phyloP scores from a whole-genome alignment of 2,113 vertebrate species.

The Sterrhoptilus dennistouni region DNA sequence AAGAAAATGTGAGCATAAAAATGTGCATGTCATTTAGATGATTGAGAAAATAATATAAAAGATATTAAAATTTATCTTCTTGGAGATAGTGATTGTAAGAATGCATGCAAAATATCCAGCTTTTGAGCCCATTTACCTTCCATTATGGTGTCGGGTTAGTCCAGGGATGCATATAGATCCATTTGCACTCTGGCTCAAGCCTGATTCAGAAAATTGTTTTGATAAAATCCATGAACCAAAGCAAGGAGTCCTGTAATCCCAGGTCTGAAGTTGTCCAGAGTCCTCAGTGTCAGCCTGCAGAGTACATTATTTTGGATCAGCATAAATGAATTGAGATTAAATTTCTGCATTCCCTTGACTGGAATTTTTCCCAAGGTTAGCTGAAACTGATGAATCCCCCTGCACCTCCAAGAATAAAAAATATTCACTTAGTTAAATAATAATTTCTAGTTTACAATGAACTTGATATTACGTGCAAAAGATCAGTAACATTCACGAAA shows the following conservation, averaged over 20 bases:
- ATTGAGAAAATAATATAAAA: not conserved
- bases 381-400: not conserved
- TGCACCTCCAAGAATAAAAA: not conserved
- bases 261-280: not conserved
- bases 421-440: not conserved
- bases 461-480: not conserved
- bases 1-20: not conserved
- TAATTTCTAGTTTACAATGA: not conserved
- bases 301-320: not conserved
- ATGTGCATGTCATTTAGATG: not conserved
- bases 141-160: not conserved
- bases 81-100: not conserved
- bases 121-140: not conserved
- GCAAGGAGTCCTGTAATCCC: not conserved
- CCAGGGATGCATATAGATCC: not conserved
- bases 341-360: not conserved
- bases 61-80: not conserved
- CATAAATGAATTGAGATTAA: not conserved
- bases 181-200: not conserved
- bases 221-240: not conserved
- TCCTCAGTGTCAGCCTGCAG: not conserved
- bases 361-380: not conserved
- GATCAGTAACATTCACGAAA: not conserved
- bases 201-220: not conserved
- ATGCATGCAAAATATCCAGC: not conserved